phyloP scores from a whole-genome alignment of 37 sponge, comb jelly and placozoan genomes.

The Geodia barretti region DNA sequence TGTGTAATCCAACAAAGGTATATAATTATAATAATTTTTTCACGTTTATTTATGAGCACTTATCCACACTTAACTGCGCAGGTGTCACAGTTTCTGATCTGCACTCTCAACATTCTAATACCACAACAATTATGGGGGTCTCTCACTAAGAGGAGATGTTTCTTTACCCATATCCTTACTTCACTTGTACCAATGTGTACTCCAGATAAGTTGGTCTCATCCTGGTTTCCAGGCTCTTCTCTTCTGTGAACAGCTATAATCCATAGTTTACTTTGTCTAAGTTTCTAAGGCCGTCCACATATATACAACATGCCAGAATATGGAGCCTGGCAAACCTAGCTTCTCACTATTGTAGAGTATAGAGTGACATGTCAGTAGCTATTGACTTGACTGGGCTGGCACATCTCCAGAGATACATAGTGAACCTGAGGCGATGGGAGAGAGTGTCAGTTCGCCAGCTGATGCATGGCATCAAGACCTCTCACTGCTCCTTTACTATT shows the following conservation, averaged over 20 bases:
- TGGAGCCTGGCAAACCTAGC: neutral
- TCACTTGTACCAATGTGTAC: neutral
- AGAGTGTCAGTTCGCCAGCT: conserved; percentile 19
- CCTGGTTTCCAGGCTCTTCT: neutral
- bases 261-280: too few relatives aligned
- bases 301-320: too few relatives aligned
- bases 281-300: too few relatives aligned
- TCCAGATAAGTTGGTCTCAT: neutral
- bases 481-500: too few relatives aligned
- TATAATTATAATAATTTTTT: too few relatives aligned
- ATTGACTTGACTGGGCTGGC: neutral
- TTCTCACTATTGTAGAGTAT: neutral
- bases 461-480: conserved; percentile 40
- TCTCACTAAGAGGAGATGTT: neutral
- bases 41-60: too few relatives aligned
- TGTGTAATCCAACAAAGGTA: too few relatives aligned
- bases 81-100: conserved; percentile 32
- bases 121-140: conserved; percentile 48
- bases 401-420: neutral
- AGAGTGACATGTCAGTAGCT: too few relatives aligned
- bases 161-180: neutral
- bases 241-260: too few relatives aligned
- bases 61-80: too few relatives aligned
- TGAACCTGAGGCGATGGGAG: conserved; percentile 41
- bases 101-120: conserved; percentile 16